A percentile compares a stretch with the other conserved stretches of the same genome.
phyloP scores from a whole-genome alignment of 2,797 vertebrate species.

The Enteromius viviparus region DNA sequence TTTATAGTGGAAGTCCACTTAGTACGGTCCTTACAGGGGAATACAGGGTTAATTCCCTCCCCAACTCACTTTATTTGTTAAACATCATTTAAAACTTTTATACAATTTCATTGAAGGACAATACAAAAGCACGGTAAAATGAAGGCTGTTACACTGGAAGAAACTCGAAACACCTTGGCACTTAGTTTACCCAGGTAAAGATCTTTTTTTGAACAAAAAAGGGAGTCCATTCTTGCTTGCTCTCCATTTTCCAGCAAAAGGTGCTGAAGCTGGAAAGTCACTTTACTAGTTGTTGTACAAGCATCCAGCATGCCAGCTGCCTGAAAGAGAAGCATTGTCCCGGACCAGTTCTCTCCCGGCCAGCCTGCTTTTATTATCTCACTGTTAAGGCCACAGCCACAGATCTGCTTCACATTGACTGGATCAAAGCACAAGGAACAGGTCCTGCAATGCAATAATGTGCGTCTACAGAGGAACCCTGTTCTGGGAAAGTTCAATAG shows the following conservation, averaged over 20 bases:
- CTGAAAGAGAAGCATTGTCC: conserved; percentile 61
- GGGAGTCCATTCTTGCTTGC: background rate
- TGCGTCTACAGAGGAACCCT: conserved; percentile 71
- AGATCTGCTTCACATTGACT: conserved; percentile 72
- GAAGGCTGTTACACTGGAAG: background rate
- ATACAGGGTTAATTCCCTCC: background rate
- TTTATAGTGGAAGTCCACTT: background rate
- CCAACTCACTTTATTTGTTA: background rate
- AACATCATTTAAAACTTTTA: background rate
- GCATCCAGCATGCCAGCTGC: conserved; percentile 43
- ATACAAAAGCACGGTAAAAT: background rate
- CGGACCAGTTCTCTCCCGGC: conserved; percentile 6
- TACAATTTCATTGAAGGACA: no score
- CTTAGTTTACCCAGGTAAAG: conserved; percentile 10
- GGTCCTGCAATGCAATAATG: conserved; percentile 67
- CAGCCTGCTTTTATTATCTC: conserved; percentile 64
- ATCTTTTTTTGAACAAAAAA: conserved; percentile 1
- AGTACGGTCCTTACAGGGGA: background rate
- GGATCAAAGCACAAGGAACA: conserved; percentile 70
- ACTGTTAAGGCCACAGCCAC: conserved; percentile 53
- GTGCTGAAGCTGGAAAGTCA: conserved; percentile 46
- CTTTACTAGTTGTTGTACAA: conserved; percentile 49
- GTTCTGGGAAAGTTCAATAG: conserved; percentile 80
- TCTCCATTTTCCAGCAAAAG: conserved; percentile 32
- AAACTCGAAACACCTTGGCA: background rate